These are phyloP conservation scores for Hemaris fuciformis DNA, from an alignment of 2,888 invertebrate species.

Conservation along the genomic window DNA sequence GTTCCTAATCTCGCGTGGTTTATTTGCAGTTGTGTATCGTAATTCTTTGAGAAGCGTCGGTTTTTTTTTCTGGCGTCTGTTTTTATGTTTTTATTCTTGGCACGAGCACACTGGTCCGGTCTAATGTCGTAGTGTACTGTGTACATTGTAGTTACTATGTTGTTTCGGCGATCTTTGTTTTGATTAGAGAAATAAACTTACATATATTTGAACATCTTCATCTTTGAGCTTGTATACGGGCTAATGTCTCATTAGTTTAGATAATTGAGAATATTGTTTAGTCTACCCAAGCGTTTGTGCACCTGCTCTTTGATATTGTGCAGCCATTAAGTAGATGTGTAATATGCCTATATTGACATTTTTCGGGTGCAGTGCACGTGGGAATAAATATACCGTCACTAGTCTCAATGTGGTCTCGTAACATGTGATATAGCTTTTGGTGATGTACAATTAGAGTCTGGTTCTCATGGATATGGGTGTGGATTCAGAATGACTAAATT, in stretches of 20 bases:
- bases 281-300: neutral
- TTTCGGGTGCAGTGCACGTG: no score
- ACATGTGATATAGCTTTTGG: no score
- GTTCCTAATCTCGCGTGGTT: neutral
- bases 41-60: conserved; percentile 4
- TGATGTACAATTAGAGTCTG: no score
- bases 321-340: neutral
- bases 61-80: conserved; percentile 11
- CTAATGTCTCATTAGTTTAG: neutral
- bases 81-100: conserved; percentile 21
- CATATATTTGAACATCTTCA: neutral
- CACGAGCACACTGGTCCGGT: conserved; percentile 15
- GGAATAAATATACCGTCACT: no score
- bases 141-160: neutral
- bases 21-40: conserved; percentile 17
- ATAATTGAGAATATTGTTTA: neutral
- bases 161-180: neutral
- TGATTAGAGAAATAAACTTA: neutral
- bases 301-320: neutral
- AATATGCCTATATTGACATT: neutral
- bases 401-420: no score
- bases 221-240: no score
- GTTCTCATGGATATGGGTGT: no score
- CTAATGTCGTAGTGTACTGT: neutral
- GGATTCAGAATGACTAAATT: no score